Percentiles rank a stretch among this genome's conserved stretches.
These are phyloP conservation scores for Siniperca obscura DNA, from an alignment of 2,797 vertebrate species.

Conservation along the genomic window DNA sequence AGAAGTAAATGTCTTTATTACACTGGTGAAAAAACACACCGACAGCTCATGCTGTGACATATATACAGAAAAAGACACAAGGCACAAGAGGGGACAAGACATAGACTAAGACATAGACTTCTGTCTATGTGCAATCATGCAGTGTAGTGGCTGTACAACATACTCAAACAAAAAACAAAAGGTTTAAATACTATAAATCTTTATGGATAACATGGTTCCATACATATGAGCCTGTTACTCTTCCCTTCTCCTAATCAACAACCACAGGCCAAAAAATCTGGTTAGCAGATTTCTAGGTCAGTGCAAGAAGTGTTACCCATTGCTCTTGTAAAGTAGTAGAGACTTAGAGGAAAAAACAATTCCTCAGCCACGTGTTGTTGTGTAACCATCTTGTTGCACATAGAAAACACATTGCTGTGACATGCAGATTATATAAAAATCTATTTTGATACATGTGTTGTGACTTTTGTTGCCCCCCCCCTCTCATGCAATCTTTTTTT, in stretches of 20 bases:
- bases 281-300: slow-evolving; percentile 83
- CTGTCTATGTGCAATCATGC: neutral
- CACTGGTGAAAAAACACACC: slow-evolving; percentile 16
- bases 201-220: slow-evolving; percentile 4
- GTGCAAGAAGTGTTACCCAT: slow-evolving; percentile 6
- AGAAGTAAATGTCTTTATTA: slow-evolving; percentile 30
- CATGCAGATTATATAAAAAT: slow-evolving; percentile 44
- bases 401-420: slow-evolving; percentile 53
- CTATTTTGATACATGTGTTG: slow-evolving; percentile 34
- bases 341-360: slow-evolving; percentile 55
- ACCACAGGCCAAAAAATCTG: slow-evolving; percentile 74
- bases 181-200: neutral
- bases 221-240: slow-evolving; percentile 42
- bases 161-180: neutral
- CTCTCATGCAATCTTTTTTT: slow-evolving; percentile 30
- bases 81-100: neutral
- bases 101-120: neutral
- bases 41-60: slow-evolving; percentile 7
- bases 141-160: neutral
- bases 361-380: slow-evolving; percentile 74
- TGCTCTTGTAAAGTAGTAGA: slow-evolving; percentile 64
- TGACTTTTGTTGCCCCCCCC: slow-evolving; percentile 9
- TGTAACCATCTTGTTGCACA: slow-evolving; percentile 68
- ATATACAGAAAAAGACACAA: neutral
- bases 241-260: slow-evolving; percentile 43